Conservation (phyloP, 2,113 vertebrate species). For the Trichechus manatus region DNA sequence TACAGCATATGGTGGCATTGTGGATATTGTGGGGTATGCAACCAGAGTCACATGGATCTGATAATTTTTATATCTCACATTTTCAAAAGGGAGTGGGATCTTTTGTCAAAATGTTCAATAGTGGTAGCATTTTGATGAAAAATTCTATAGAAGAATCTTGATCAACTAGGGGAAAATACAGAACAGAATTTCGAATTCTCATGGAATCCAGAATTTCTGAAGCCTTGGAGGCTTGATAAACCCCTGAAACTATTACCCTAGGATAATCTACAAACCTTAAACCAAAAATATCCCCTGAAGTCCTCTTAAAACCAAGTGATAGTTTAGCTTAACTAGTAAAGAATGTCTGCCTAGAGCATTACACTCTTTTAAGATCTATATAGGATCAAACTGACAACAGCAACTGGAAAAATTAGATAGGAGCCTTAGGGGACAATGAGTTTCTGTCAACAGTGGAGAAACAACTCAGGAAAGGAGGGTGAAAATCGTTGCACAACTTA, state of each 20-base stretch:
- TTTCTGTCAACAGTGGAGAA: too few species aligned
- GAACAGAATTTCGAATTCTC: not conserved
- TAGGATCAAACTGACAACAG: not conserved
- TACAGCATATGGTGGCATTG: not conserved
- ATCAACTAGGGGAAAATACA: not conserved
- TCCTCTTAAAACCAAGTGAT: not conserved
- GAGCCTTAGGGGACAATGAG: too few species aligned
- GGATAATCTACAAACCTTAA: not conserved
- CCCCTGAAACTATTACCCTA: not conserved
- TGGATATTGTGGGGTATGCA: not conserved
- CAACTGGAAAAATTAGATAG: not conserved
- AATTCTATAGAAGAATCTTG: not conserved
- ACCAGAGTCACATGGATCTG: fast-evolving
- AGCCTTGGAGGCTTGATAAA: not conserved
- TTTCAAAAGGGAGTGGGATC: not conserved
- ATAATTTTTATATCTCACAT: not conserved
- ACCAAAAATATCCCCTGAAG: not conserved
- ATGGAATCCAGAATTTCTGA: not conserved
- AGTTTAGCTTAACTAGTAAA: not conserved
- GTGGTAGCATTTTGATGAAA: too few species aligned
- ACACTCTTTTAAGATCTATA: not conserved
- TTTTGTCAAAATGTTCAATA: not conserved
- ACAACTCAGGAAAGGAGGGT: too few species aligned
- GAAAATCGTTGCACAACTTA: too few species aligned
- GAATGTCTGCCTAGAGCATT: not conserved